Base-by-base conservation (phyloP, 2,888 invertebrate species). In the Pardosa pseudoannulata region DNA sequence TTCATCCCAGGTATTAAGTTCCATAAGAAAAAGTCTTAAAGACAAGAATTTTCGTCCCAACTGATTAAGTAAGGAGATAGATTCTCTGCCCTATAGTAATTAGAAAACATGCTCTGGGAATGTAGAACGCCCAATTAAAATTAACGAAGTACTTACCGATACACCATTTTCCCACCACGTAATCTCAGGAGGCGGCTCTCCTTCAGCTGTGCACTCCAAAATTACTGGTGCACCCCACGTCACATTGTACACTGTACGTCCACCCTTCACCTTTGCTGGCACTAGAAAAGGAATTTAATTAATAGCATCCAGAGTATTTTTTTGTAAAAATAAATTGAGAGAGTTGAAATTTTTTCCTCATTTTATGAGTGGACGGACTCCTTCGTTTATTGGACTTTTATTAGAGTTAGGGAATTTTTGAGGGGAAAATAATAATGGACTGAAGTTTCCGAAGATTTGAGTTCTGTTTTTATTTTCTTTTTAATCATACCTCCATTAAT, bases 171-270 rank as follows among this genome's bases (percentile, higher is more conserved):
- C 87, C 80, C 88, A 88, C 89, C 90, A 90, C 23, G 88, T 88
- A 36, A 90, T 90, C 64, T 89, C 87, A 5, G 90, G 90, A 16
- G 89, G 85, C 1, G 90, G 90, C 79, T 90, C 90, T 11, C 90
- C 90, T 29, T 88, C 88, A 0, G 90, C 90, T 13, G 89, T 89
- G 70, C 90, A 90, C 81, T 89, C 89, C 78, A 90, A 88, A 11
- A 88, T 75, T 16, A 90, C 89, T 28, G 87, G 65, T 16, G 79
- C 80, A 23, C 89, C 89, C 72, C 82, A 87, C 29, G 89, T 89
- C n/a, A 89, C 89, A 41, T 89, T 89, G 75, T 88, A 89, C 27
- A 89, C 85, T 27, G 87, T 88, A 9, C 89, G 75, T 27, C 89
- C 89, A 56, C 89, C 89, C 50, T 76, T 79, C 46, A 89, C 88